phyloP scores from a whole-genome alignment of 2,797 vertebrate genomes.

The Anguilla marmorata region DNA sequence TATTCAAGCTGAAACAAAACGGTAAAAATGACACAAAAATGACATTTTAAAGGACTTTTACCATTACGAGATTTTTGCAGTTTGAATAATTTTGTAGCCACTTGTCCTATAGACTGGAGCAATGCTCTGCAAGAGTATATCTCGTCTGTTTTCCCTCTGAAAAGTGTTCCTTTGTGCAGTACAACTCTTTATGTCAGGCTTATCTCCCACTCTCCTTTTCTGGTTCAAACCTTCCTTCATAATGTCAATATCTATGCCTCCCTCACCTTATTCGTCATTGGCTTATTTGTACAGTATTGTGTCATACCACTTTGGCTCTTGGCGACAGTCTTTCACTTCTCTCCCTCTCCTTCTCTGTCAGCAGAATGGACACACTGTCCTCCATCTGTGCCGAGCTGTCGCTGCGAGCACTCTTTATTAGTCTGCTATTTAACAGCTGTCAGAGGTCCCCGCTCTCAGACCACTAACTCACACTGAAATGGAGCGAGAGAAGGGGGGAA shows the following conservation, averaged over 20 bases:
- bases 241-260: too few species aligned
- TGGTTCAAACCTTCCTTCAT: too few species aligned
- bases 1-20: neutral
- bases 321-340: neutral
- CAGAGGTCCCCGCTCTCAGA: constrained; percentile 18
- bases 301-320: neutral
- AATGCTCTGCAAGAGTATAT: neutral
- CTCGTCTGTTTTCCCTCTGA: neutral
- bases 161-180: neutral
- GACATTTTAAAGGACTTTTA: neutral
- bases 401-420: constrained; percentile 18
- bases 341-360: neutral
- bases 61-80: neutral
- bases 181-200: too few species aligned
- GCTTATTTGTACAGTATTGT: neutral
- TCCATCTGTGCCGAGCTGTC: neutral
- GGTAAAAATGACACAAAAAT: neutral
- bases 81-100: neutral
- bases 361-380: neutral
- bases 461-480: neutral
- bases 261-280: neutral
- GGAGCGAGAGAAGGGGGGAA: neutral
- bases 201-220: too few species aligned
- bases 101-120: too few species aligned
- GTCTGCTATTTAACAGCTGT: constrained; percentile 28